Evolutionary conservation across 2,113 vertebrate genomes (phyloP).

Genomic region (Myiozetetes cayanensis): DNA sequence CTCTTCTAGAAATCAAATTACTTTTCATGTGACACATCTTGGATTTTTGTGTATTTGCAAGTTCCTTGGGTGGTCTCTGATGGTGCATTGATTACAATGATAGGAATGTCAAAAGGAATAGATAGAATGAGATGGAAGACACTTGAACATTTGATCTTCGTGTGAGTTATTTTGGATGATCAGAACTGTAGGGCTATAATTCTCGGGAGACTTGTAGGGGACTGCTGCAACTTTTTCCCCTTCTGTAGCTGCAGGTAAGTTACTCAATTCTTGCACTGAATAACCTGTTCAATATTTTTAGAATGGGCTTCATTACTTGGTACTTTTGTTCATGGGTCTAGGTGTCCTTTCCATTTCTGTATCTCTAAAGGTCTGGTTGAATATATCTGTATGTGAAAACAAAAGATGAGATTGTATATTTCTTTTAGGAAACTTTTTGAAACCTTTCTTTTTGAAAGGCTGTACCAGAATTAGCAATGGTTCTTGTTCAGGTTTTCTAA

Average conservation of each 20-base stretch:
- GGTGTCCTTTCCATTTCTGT: neutral
- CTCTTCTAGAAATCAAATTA: neutral
- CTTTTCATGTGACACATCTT: neutral
- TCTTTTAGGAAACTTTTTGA: neutral
- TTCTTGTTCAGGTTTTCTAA: neutral
- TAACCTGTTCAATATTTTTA: neutral
- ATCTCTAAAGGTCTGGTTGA: neutral
- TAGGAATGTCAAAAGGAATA: neutral
- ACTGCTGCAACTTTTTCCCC: neutral
- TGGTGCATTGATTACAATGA: neutral
- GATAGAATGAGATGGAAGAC: neutral
- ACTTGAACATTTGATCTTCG: neutral
- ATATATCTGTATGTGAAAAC: neutral
- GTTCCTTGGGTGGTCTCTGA: neutral
- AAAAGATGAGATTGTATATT: neutral
- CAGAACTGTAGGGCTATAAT: neutral
- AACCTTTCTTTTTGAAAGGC: neutral
- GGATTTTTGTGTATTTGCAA: neutral
- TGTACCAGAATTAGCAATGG: neutral
- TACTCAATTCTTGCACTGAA: neutral
- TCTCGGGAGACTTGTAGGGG: neutral
- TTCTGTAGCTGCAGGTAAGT: constrained; percentile 54
- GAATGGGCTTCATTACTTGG: neutral
- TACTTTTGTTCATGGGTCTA: neutral
- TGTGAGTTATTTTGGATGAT: neutral